Evolutionary conservation across 2,888 invertebrate species (phyloP).

Genomic region (Argynnis bischoffii): DNA sequence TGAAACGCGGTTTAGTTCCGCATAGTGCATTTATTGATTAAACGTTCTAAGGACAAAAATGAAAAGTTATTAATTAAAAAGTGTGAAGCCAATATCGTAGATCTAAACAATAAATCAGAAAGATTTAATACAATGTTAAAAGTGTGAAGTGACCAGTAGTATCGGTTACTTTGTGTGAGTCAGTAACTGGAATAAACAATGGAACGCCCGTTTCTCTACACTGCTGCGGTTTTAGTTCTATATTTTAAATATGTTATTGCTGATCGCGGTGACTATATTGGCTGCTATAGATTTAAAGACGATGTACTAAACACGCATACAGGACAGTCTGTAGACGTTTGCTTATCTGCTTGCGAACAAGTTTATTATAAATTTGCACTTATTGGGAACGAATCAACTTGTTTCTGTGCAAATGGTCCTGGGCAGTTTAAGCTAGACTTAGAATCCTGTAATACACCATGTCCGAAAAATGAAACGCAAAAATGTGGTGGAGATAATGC

Average conservation of each 20-base stretch:
- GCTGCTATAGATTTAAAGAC: conserved; percentile 67
- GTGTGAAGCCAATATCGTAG: background rate
- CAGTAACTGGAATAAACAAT: conserved; percentile 61
- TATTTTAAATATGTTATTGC: conserved; percentile 42
- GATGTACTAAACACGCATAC: conserved; percentile 70
- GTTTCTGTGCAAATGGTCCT: conserved; percentile 72
- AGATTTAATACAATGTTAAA: conserved; percentile 4
- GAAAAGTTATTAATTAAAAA: conserved; percentile 3
- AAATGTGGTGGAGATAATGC: conserved; percentile 86
- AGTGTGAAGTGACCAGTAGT: conserved; percentile 14
- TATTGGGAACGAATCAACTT: conserved; percentile 70
- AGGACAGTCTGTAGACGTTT: conserved; percentile 75
- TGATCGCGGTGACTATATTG: conserved; percentile 73
- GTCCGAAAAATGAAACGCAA: conserved; percentile 83
- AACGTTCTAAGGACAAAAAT: background rate
- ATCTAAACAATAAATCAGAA: background rate
- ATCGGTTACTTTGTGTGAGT: conserved; percentile 42
- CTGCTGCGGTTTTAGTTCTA: conserved; percentile 47
- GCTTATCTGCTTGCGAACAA: conserved; percentile 73
- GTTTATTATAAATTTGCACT: conserved; percentile 74
- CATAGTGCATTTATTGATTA: conserved; percentile 29
- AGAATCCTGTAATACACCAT: conserved; percentile 80
- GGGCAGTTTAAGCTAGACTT: conserved; percentile 69
- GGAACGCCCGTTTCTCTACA: conserved; percentile 50
- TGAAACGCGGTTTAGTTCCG: conserved; percentile 28